phyloP scores from a whole-genome alignment of 2,888 invertebrate genomes.

The Spodoptera littoralis region DNA sequence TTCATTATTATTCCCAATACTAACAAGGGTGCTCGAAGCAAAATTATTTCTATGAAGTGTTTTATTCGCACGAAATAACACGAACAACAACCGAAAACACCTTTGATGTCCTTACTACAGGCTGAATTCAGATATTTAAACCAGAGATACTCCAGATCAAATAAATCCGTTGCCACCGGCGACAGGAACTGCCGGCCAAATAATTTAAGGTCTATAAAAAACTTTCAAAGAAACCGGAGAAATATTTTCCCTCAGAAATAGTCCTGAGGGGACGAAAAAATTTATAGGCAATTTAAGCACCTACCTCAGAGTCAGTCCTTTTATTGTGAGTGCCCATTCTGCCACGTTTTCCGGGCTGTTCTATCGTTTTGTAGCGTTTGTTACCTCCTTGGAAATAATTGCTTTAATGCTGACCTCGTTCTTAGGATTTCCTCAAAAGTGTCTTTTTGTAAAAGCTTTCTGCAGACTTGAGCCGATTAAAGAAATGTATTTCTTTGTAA shows the following conservation, averaged over 20 bases:
- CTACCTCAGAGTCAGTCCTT: slow-evolving; percentile 49
- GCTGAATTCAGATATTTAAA: slow-evolving; percentile 10
- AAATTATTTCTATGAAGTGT: too few relatives aligned
- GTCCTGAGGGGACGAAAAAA: slow-evolving; percentile 31
- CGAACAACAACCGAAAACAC: background rate
- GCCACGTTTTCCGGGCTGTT: slow-evolving; percentile 48
- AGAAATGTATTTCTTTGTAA: slow-evolving; percentile 24
- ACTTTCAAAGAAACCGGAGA: slow-evolving; percentile 26
- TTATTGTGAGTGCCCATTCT: slow-evolving; percentile 46
- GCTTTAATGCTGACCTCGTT: slow-evolving; percentile 37
- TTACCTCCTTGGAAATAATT: slow-evolving; percentile 48
- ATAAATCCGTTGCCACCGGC: slow-evolving; percentile 36
- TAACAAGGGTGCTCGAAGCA: too few relatives aligned
- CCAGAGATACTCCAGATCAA: slow-evolving; percentile 17
- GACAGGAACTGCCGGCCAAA: slow-evolving; percentile 24
- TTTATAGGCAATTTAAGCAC: slow-evolving; percentile 61
- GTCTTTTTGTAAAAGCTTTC: slow-evolving; percentile 26
- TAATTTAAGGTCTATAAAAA: slow-evolving; percentile 38
- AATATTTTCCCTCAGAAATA: slow-evolving; percentile 37
- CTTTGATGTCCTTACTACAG: background rate
- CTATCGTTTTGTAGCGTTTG: slow-evolving; percentile 51
- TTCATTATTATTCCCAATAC: too few relatives aligned
- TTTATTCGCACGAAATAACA: background rate
- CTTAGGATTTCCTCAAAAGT: slow-evolving; percentile 28
- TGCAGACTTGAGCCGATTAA: slow-evolving; percentile 16